Evolutionary conservation across 1,140 invertebrate species (phyloP), one percentile per base, ranked within the genome.

Genomic region (Drosophila dunni): DNA sequence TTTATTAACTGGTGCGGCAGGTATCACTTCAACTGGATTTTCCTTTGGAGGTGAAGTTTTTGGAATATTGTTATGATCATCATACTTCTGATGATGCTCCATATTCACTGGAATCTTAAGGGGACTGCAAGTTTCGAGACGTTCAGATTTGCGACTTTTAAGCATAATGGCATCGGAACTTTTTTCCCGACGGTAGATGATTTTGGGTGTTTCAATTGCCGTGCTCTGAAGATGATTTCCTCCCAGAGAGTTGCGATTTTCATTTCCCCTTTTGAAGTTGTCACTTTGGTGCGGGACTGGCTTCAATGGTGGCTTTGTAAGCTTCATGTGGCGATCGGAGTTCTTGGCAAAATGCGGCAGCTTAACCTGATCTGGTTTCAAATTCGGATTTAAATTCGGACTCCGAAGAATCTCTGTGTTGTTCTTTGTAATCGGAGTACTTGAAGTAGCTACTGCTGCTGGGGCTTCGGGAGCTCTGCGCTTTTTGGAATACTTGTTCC

Each of bases 1-100:
- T 94, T 75, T 94, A 40, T 45, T 57, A 6, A n/a, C 40, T 29
- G 53, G 50, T 1, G 13, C 93, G 33, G 82, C 13, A 65, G 42
- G 10, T 10, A 40, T 57, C 36, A 33, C 44, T 17, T 50, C 60
- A 36, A 63, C 50, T 3, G 4, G 36, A 38, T 15, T 24, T 5
- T 56, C 42, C 48, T 62, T 69, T 53, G 36, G 36, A 33, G 33
- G n/a, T 53, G 17, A 11, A 29, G 10, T 7, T 29, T 44, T 48
- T 42, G n/a, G 50, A 48, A 54, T 15, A 11, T 15, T 15, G 11
- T n/a, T 46, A 8, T 45, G 46, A 44, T 44, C 20, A 13, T 11
- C 13, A 17, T 45, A 20, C 33, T 58, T 36, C n/a, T 51, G 42
- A 40, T 38, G 36, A 11, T 53, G 24, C 15, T 53, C 56, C 61